phyloP scores from a whole-genome alignment of 2,888 invertebrate species.

The Temnothorax rugatulus region DNA sequence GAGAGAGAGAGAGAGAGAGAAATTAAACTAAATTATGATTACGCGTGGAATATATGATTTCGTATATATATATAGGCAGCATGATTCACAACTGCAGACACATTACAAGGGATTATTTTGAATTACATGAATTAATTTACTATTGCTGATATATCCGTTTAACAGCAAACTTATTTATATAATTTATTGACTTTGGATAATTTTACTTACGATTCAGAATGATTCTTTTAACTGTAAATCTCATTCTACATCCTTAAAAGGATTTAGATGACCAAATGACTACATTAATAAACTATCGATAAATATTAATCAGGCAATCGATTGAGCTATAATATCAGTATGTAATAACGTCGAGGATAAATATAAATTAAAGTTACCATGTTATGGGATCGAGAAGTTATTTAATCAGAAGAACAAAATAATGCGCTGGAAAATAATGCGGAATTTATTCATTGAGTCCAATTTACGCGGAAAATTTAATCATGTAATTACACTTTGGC shows the following conservation, averaged over 20 bases:
- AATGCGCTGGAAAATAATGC: conserved; percentile 5
- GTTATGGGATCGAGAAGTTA: conserved; percentile 31
- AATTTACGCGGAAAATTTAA: conserved; percentile 50
- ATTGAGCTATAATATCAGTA: background rate
- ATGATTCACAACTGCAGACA: background rate
- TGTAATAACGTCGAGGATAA: conserved; percentile 3
- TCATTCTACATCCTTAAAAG: background rate
- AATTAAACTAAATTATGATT: background rate
- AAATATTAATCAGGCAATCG: conserved; percentile 19
- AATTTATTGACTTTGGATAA: background rate
- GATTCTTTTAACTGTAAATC: background rate
- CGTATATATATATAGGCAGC: background rate
- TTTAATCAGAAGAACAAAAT: conserved; percentile 38
- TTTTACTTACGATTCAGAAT: background rate
- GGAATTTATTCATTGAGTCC: conserved; percentile 36
- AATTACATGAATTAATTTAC: background rate
- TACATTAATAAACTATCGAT: background rate
- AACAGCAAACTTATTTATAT: background rate
- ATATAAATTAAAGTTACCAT: conserved; percentile 15
- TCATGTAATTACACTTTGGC: conserved; percentile 40
- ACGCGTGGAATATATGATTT: background rate
- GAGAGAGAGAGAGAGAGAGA: background rate
- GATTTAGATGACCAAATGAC: background rate
- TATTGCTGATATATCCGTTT: background rate
- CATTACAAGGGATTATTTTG: background rate